Conservation (phyloP, 2,888 invertebrate genomes). For the Sminthurinus aureus region DNA sequence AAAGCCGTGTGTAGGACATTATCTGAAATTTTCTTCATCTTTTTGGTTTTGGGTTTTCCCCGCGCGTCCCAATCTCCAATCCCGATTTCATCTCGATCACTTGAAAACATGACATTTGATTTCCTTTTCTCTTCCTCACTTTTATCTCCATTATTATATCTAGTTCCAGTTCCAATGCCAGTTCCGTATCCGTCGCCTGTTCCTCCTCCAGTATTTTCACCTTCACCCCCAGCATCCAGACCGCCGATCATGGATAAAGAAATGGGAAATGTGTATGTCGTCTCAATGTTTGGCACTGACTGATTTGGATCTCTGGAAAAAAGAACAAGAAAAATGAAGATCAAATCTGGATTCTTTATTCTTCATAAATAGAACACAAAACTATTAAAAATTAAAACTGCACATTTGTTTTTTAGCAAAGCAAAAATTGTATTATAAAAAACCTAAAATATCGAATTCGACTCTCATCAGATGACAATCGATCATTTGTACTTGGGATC, state of each 20-base stretch:
- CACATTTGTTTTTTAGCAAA: no score
- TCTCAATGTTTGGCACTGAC: slow-evolving; percentile 18
- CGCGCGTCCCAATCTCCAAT: background rate
- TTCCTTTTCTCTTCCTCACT: background rate
- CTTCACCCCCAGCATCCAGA: background rate
- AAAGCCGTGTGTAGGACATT: background rate
- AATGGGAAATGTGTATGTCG: slow-evolving; percentile 26
- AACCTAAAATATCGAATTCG: slow-evolving; percentile 31
- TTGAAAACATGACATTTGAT: background rate
- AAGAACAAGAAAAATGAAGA: slow-evolving; percentile 26
- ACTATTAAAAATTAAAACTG: no score
- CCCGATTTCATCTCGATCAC: background rate
- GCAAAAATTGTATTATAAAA: no score
- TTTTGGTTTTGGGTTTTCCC: background rate
- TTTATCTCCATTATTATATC: background rate
- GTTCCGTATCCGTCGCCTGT: background rate
- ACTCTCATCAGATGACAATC: slow-evolving; percentile 33
- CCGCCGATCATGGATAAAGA: background rate
- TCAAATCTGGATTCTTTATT: no score
- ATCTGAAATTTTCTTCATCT: slow-evolving; percentile 1
- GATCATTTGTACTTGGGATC: slow-evolving; percentile 36
- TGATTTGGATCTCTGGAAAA: slow-evolving; percentile 24
- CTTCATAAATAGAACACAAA: no score
- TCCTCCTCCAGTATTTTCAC: background rate
- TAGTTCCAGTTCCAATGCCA: background rate